These are phyloP conservation scores for Nymphalis polychloros DNA, from an alignment of 2,888 invertebrate species.

Conservation along the genomic window DNA sequence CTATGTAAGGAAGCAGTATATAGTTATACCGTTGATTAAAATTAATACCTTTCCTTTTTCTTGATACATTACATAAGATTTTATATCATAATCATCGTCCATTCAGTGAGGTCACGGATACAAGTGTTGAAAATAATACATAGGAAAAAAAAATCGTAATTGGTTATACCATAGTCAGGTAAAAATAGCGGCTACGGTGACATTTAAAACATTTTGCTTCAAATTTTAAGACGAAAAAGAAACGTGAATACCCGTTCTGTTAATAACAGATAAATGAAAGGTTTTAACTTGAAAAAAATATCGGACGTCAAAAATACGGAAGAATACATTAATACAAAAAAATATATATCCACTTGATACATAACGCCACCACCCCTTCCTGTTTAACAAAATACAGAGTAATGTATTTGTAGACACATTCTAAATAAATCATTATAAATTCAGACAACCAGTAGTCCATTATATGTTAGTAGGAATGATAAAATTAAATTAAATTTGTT, in stretches of 20 bases:
- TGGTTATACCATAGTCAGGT: too few relatives aligned
- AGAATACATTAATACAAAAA: conserved; percentile 38
- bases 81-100: too few relatives aligned
- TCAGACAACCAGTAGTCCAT: too few relatives aligned
- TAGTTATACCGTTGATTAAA: too few relatives aligned
- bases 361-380: conserved; percentile 38
- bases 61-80: too few relatives aligned
- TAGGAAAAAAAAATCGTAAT: not conserved
- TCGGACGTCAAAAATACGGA: conserved; percentile 22
- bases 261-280: conserved; percentile 12
- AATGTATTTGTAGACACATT: not conserved
- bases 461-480: too few relatives aligned
- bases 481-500: too few relatives aligned
- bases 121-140: too few relatives aligned
- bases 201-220: not conserved
- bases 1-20: too few relatives aligned
- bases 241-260: conserved; percentile 5
- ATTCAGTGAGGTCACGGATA: too few relatives aligned
- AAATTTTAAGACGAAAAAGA: not conserved
- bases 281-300: conserved; percentile 28
- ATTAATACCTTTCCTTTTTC: too few relatives aligned
- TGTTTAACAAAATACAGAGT: conserved; percentile 27
- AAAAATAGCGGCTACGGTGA: not conserved
- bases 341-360: conserved; percentile 38
- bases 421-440: too few relatives aligned